These are phyloP conservation scores for Leuciscus idus DNA, from an alignment of 2,113 vertebrate species.

Conservation along the genomic window DNA sequence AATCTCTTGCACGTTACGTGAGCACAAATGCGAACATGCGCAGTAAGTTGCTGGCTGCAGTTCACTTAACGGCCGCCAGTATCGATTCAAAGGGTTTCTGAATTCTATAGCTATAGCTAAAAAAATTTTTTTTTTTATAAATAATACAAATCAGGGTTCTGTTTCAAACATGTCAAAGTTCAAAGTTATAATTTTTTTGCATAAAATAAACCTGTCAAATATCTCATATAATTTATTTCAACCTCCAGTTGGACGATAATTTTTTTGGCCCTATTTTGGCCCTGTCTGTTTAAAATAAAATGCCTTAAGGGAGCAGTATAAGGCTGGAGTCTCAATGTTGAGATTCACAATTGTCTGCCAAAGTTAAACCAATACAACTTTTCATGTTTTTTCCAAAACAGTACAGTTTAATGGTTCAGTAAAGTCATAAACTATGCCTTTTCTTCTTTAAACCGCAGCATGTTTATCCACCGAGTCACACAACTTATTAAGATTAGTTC, in stretches of 20 bases:
- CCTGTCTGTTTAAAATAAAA: not conserved
- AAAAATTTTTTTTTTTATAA: no score
- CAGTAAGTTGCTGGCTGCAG: no score
- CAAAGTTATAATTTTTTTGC: not conserved
- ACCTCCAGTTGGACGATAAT: not conserved
- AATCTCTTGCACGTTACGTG: no score
- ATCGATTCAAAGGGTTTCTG: no score
- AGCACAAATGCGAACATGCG: no score
- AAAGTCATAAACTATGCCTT: not conserved
- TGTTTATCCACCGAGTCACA: not conserved
- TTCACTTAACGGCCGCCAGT: no score
- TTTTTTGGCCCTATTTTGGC: not conserved
- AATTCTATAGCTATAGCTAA: no score
- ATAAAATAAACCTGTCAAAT: not conserved
- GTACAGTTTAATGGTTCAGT: constrained; percentile 1
- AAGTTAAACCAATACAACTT: not conserved
- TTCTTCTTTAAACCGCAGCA: not conserved
- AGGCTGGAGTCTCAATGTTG: not conserved
- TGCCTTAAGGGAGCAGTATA: not conserved
- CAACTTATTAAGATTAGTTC: constrained; percentile 1
- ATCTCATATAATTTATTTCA: not conserved
- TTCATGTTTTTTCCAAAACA: not conserved
- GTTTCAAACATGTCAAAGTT: no score
- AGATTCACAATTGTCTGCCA: not conserved
- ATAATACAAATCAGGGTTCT: no score